These are phyloP conservation scores for Erynnis tages DNA, from an alignment of 2,888 invertebrate species.

Conservation along the genomic window DNA sequence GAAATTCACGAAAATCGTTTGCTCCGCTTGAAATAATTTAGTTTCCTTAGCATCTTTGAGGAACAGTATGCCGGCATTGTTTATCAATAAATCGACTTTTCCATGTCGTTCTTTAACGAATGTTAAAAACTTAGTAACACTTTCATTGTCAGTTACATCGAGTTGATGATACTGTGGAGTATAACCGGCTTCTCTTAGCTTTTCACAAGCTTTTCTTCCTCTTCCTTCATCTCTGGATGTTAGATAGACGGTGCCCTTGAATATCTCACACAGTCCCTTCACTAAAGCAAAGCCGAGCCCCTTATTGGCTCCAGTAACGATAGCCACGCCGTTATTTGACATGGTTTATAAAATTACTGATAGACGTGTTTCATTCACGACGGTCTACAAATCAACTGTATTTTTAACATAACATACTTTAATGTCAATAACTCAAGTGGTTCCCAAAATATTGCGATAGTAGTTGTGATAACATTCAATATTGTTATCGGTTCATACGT, in stretches of 20 bases:
- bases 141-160: conserved; percentile 83
- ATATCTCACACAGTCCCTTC: conserved; percentile 83
- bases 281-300: conserved; percentile 87
- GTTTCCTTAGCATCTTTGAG: conserved; percentile 60
- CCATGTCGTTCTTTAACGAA: conserved; percentile 80
- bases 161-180: conserved; percentile 84
- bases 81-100: conserved; percentile 86
- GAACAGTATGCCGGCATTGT: conserved; percentile 85
- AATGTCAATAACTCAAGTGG: not conserved
- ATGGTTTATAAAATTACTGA: conserved; percentile 33
- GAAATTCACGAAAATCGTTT: conserved; percentile 63
- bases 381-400: too few relatives aligned
- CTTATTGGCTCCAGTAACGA: conserved; percentile 88
- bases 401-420: too few relatives aligned
- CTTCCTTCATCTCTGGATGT: conserved; percentile 83
- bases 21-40: conserved; percentile 52
- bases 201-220: conserved; percentile 81
- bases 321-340: conserved; percentile 51
- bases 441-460: not conserved
- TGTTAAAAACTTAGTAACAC: conserved; percentile 78
- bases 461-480: not conserved
- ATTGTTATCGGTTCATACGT: not conserved
- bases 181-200: conserved; percentile 73
- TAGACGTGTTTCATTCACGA: not conserved
- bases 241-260: conserved; percentile 85